phyloP scores from a whole-genome alignment of 2,797 vertebrate species.

The Mallotus villosus region DNA sequence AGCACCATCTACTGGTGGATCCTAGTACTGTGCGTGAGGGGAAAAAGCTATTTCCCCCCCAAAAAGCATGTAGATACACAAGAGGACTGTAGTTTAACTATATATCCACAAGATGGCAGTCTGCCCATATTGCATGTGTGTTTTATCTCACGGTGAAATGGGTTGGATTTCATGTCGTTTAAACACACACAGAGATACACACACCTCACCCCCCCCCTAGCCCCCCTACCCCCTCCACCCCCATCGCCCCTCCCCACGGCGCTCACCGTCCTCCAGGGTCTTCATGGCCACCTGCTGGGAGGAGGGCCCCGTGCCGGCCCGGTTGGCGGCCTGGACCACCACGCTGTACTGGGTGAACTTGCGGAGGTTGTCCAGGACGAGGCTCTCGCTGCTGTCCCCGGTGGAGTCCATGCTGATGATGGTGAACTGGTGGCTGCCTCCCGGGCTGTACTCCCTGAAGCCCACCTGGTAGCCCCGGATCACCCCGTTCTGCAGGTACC shows the following conservation, averaged over 20 bases:
- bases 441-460: constrained; percentile 94
- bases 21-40: not conserved
- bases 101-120: constrained; percentile 54
- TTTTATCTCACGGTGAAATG: not conserved
- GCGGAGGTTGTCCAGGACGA: constrained; percentile 92
- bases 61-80: no score
- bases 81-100: constrained; percentile 27
- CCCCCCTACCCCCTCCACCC: not conserved
- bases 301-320: constrained; percentile 94
- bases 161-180: not conserved
- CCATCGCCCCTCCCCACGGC: no score
- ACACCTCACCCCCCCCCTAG: not conserved
- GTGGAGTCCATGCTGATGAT: constrained; percentile 95
- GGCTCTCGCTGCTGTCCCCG: constrained; percentile 88
- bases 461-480: constrained; percentile 98
- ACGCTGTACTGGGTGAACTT: constrained; percentile 99
- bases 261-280: constrained; percentile 93
- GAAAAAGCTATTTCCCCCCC: no score
- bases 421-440: constrained; percentile 95
- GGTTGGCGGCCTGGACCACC: constrained; percentile 95
- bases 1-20: not conserved
- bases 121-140: constrained; percentile 6
- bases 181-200: not conserved
- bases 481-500: constrained; percentile 93
- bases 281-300: constrained; percentile 97